Conservation (phyloP, 2,113 vertebrate species). For the sheep (Ovis aries) region ARS-UI_Ramb_v3.0 NC_056071.1:13970501-13971000, state of each 20-base stretch:
- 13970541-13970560: not conserved
- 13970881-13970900: not conserved
- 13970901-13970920: not conserved
- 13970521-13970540: fast-evolving
- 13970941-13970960: not conserved
- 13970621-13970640: not conserved
- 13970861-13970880: not conserved
- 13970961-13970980: not conserved
- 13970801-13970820: not conserved
- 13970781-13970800: conserved; percentile 32
- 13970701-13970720: not conserved
- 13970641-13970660: not conserved
- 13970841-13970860: not conserved
- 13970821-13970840: conserved; percentile 32
- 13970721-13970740: not conserved
- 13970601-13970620: not conserved
- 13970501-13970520: not conserved
- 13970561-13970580: not conserved
- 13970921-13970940: not conserved
- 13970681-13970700: not conserved
- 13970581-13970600: not conserved
- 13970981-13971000: not conserved
- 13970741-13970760: conserved; percentile 20
- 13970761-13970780: not conserved
- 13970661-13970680: conserved; percentile 22